Conservation (phyloP, 2,113 vertebrate species). For the Colius striatus region DNA sequence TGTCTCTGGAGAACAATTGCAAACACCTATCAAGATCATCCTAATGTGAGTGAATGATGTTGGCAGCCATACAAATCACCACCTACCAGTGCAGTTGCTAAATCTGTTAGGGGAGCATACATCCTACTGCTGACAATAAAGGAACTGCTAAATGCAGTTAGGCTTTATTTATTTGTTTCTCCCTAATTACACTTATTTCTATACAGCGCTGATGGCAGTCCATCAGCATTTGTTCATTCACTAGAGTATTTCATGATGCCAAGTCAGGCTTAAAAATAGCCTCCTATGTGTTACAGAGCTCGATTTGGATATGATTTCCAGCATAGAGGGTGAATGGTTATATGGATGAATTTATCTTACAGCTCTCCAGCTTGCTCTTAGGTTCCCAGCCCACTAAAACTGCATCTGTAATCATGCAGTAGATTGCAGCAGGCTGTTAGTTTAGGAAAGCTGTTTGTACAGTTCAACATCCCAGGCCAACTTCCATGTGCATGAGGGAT, state of each 20-base stretch:
- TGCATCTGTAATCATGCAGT: neutral
- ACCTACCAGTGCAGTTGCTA: neutral
- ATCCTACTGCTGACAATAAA: conserved; percentile 14
- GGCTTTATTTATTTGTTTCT: conserved; percentile 19
- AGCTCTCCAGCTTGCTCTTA: conserved; percentile 8
- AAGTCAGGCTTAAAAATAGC: conserved; percentile 36
- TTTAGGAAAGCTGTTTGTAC: neutral
- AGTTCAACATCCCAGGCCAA: neutral
- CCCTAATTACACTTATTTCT: conserved; percentile 30
- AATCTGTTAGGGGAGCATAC: neutral
- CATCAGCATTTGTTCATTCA: conserved; percentile 16
- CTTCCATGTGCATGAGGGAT: neutral
- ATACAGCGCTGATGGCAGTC: neutral
- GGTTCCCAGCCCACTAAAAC: conserved; percentile 16
- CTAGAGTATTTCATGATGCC: neutral
- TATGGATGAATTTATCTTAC: neutral
- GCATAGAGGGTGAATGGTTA: neutral
- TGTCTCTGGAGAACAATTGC: conserved; percentile 1
- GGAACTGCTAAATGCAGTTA: neutral
- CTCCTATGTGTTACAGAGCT: neutral
- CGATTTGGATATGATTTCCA: neutral
- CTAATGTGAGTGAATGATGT: neutral
- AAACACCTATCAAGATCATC: neutral
- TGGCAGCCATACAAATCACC: conserved; percentile 29
- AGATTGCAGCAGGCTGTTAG: neutral